Percentiles rank a stretch among this genome's conserved stretches.
Evolutionary conservation across 2,797 vertebrate species (phyloP).

Genomic region (Pseudochirops cupreus): DNA sequence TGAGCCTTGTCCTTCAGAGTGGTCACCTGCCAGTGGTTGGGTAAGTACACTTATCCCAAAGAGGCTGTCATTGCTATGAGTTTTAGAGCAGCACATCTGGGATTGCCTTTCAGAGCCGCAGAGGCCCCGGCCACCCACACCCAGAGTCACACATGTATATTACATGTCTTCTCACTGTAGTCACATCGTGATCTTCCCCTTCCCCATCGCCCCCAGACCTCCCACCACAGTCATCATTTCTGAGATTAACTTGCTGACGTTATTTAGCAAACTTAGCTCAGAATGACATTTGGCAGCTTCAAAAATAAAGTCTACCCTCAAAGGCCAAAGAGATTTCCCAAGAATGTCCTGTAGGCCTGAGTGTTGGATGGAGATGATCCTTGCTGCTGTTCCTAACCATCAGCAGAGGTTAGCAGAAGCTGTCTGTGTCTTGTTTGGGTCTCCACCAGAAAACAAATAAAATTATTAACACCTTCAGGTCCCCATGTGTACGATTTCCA

Average conservation of each 20-base stretch:
- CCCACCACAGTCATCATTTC: background rate
- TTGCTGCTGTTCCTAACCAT: background rate
- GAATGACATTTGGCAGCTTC: slow-evolving; percentile 32
- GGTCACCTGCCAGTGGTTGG: background rate
- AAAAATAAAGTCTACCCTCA: slow-evolving; percentile 19
- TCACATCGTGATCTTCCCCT: background rate
- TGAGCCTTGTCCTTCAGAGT: background rate
- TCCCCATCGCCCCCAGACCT: background rate
- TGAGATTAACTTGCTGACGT: background rate
- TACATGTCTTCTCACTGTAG: background rate
- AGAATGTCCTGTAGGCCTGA: background rate
- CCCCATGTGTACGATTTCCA: background rate
- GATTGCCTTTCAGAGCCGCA: background rate
- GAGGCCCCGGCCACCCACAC: too few species aligned
- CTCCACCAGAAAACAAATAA: background rate
- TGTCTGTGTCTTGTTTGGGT: background rate
- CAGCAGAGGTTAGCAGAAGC: background rate
- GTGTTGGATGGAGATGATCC: background rate
- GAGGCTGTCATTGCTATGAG: background rate
- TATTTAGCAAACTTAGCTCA: slow-evolving; percentile 23
- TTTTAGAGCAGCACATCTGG: background rate
- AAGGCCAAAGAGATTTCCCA: background rate
- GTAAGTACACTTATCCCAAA: background rate
- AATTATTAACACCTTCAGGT: background rate
- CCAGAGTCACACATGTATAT: background rate